Evolutionary conservation across 2,797 vertebrate genomes (phyloP).

Genomic region (Caiman crocodilus): DNA sequence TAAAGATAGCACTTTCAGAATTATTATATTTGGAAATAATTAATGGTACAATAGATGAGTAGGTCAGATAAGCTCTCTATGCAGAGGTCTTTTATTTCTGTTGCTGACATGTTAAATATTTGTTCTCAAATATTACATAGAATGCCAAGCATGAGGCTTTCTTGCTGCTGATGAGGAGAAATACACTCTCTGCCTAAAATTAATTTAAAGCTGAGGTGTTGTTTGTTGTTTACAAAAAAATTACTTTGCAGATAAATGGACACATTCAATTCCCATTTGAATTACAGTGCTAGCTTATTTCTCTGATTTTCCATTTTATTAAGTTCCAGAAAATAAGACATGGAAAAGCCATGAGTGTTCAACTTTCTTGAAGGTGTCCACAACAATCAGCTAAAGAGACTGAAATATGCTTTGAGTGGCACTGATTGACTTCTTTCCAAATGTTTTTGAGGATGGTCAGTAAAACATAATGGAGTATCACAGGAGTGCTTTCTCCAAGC

Average conservation of each 20-base stretch:
- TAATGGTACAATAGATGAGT: constrained; percentile 35
- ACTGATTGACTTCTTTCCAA: not conserved
- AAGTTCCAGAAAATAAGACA: not conserved
- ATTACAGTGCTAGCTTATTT: not conserved
- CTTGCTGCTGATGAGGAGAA: not conserved
- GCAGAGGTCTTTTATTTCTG: constrained; percentile 19
- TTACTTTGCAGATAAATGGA: not conserved
- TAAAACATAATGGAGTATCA: not conserved
- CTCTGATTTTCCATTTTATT: not conserved
- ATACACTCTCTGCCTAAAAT: not conserved
- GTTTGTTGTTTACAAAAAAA: not conserved
- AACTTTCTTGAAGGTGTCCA: not conserved
- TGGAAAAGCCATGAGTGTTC: not conserved
- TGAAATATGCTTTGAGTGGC: not conserved
- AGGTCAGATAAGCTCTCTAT: constrained; percentile 26
- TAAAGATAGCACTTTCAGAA: not conserved
- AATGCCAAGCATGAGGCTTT: not conserved
- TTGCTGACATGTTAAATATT: constrained; percentile 38
- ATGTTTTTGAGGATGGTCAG: not conserved
- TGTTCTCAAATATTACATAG: constrained; percentile 22
- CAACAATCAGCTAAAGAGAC: not conserved
- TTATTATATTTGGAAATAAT: not conserved
- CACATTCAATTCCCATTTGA: not conserved
- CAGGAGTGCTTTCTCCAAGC: not conserved
- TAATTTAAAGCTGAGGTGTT: fast-evolving